These are phyloP conservation scores for Cephus nigrinus DNA, from an alignment of 2,888 invertebrate species.

Conservation along the genomic window DNA sequence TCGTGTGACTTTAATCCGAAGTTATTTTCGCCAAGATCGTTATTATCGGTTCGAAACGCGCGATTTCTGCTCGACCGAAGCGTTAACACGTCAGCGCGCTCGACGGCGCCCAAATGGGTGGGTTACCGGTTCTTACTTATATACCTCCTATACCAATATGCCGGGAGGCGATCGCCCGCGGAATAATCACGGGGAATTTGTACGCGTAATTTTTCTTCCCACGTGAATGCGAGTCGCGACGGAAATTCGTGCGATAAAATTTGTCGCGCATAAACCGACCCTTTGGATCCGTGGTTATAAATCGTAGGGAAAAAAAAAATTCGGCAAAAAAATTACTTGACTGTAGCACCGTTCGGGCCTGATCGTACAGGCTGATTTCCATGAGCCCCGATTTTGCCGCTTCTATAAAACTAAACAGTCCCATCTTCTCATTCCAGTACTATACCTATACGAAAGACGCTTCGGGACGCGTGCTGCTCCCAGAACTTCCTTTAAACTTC, in stretches of 20 bases:
- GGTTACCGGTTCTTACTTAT: not conserved
- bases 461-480: not conserved
- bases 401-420: constrained; percentile 6
- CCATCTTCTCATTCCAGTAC: not conserved
- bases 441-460: not conserved
- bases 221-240: not conserved
- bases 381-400: not conserved
- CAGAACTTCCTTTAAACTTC: not conserved
- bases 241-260: constrained; percentile 7
- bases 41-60: not conserved
- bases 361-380: constrained; percentile 1
- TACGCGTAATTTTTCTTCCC: constrained; percentile 1
- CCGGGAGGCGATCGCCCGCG: not conserved
- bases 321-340: not conserved
- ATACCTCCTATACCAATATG: not conserved
- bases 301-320: not conserved
- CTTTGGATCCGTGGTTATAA: not conserved
- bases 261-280: constrained; percentile 2
- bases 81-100: not conserved
- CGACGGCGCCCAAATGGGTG: not conserved
- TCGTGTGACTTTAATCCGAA: not conserved
- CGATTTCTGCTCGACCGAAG: not conserved
- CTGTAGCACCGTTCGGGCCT: not conserved
- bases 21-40: not conserved
- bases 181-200: not conserved